Evolutionary conservation across 2,113 vertebrate genomes (phyloP), one percentile per base, ranked within the genome.

Genomic region (Macquaria australasica): DNA sequence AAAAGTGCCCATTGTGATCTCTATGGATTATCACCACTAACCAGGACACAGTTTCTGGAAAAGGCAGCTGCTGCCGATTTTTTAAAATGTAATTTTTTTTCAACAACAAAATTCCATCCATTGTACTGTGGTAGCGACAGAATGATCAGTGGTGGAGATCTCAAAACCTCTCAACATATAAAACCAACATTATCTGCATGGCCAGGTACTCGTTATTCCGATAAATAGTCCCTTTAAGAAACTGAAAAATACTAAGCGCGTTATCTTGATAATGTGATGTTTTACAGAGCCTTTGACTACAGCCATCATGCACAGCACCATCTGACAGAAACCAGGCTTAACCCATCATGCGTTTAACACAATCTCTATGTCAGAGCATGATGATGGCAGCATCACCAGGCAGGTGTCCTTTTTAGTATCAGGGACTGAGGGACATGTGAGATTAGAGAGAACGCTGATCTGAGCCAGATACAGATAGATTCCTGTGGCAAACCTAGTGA

Each of bases 311-410:
- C 69, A 34, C 18, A 14, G 23, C 37, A 25, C 28, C 75, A 71
- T 86, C 87, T 56, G 69, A 43, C 68, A 66, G 56, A 66, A 60
- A 60, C 34, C 25, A 53, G 63, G 43, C 67, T 77, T 48, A 39
- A 79, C 51, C 18, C 68, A 70, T 63, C 82, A 74, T 34, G 56
- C 41, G 48, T 77, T 71, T 39, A 59, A 76, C 82, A 73, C 71
- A 45, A 51, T 51, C 60, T 79, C 55, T 31, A 51, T 55, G 71
- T 72, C 15, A 8, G 28, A 37, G 28, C 58, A 9, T 1, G 9
- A 58, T 9, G 73, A 82, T 12, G 81, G 28, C 73, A 64, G 82
- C 62, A 28, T 58, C 59, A 62, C 23, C 62, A 48, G 28, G 28
- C 45, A 79, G 82, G 45, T 82, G 74, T 21, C 41, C 39, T 15